Evolutionary conservation across 1,140 invertebrate species (phyloP), one percentile per base, ranked within the genome.

Genomic region (Augochlora pura): DNA sequence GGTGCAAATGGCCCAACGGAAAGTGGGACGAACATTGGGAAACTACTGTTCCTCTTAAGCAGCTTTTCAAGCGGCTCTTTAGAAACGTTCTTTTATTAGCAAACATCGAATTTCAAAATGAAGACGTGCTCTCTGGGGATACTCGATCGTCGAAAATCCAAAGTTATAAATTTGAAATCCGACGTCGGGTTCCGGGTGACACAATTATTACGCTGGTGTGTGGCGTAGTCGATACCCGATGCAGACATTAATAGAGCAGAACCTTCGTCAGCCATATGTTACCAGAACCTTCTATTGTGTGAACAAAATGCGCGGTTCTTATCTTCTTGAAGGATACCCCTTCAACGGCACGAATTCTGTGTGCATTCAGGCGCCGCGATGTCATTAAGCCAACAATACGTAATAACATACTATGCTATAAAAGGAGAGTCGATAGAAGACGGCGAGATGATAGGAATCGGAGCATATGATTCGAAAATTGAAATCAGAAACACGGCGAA

Each of bases 11-110:
- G 4, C 1, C 49, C 12, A 8, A 1, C 54, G n/a, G 54, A 57
- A 57, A 57, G 54, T 57, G 21, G 54, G 54, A 57, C 54, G 54
- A n/a, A 57, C 54, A 57, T 57, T 21, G 54, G n/a, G 54, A 21
- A 57, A 57, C 54, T n/a, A 57, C 54, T 57, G 54, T 57, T n/a
- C 54, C 54, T n/a, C n/a, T 57, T 8, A 57, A 57, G n/a, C 54
- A 57, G 54, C 54, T 57, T n/a, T 57, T n/a, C 6, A 57, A 57
- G 9, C 21, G 54, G n/a, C 6, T n/a, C n/a, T n/a, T n/a, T n/a
- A n/a, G n/a, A n/a, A 46, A 57, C 18, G 54, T n/a, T 57, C 54
- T 7, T 57, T 57, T 57, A 57, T 57, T n/a, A 57, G 18, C 21
- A 9, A n/a, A n/a, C n/a, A 2, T 57, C 21, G 21, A 57, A 57